Evolutionary conservation across 1,140 invertebrate species (phyloP).

Genomic region (Drosophila pachea): DNA sequence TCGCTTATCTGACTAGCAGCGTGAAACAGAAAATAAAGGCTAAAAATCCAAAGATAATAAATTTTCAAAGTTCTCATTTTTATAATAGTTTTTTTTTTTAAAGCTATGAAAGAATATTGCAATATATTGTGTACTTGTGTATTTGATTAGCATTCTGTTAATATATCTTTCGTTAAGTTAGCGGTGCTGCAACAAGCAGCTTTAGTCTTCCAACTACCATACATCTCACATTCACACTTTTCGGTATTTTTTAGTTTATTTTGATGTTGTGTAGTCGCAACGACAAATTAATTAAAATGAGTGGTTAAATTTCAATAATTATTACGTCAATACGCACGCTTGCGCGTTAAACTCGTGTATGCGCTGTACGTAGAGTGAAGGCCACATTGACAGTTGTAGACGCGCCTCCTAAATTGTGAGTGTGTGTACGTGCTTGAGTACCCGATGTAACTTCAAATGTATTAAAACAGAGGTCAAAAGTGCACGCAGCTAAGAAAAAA

Average conservation of each 20-base stretch:
- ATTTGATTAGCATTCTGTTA: neutral
- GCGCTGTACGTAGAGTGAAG: conserved; percentile 5
- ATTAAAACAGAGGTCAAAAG: conserved; percentile 68
- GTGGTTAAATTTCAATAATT: conserved; percentile 35
- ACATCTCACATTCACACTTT: conserved; percentile 18
- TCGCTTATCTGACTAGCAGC: neutral
- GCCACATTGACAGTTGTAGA: neutral
- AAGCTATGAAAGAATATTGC: neutral
- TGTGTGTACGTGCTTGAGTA: conserved; percentile 24
- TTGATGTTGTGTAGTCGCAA: conserved; percentile 24
- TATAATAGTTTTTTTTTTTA: too few relatives aligned
- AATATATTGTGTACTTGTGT: too few relatives aligned
- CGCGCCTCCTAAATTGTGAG: conserved; percentile 38
- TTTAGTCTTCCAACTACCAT: neutral
- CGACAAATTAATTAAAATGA: conserved; percentile 42
- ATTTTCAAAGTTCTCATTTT: too few relatives aligned
- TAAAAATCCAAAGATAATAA: too few relatives aligned
- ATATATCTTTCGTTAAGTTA: conserved; percentile 10
- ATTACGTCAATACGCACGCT: conserved; percentile 34
- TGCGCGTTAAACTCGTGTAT: conserved; percentile 30
- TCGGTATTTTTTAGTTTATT: conserved; percentile 31
- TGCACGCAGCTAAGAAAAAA: conserved; percentile 44
- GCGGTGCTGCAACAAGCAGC: neutral
- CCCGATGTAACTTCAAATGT: conserved; percentile 23
- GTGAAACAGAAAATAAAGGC: too few relatives aligned